Conservation (phyloP, 2,113 vertebrate species). For the Gnathonemus echidnorhynchus region DNA sequence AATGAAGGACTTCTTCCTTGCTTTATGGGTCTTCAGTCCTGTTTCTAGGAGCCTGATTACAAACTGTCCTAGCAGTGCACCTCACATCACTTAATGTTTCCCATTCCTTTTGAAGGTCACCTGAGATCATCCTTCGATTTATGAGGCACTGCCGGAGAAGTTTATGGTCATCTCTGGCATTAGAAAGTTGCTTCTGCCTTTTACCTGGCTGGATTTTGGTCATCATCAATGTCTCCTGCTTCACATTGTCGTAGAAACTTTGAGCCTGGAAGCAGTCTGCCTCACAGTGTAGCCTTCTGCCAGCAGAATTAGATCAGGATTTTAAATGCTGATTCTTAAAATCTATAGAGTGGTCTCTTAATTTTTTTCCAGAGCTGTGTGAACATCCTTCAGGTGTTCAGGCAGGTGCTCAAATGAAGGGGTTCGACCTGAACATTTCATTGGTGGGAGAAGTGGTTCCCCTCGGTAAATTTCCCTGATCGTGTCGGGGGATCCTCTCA, state of each 20-base stretch:
- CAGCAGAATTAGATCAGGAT: not conserved
- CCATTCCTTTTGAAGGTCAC: not conserved
- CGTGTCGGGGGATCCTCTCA: not conserved
- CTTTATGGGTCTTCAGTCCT: not conserved
- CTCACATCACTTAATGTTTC: not conserved
- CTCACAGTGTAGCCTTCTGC: not conserved
- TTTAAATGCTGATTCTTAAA: not conserved
- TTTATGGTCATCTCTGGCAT: not conserved
- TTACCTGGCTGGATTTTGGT: not conserved
- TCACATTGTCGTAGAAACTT: not conserved
- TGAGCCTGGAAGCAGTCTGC: not conserved
- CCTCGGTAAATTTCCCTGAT: not conserved
- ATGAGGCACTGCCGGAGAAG: not conserved
- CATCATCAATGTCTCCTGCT: not conserved
- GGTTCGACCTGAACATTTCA: not conserved
- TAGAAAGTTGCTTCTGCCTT: not conserved
- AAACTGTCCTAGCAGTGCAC: not conserved
- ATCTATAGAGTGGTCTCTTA: not conserved
- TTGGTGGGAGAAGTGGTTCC: not conserved
- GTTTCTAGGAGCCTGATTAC: not conserved
- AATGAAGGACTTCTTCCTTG: not conserved
- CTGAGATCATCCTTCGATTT: not conserved
- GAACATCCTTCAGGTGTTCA: too few species aligned
- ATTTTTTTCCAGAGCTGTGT: not conserved
- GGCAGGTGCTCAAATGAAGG: not conserved